Base-by-base conservation (phyloP, 1,140 invertebrate species). In the Spodoptera litura region DNA sequence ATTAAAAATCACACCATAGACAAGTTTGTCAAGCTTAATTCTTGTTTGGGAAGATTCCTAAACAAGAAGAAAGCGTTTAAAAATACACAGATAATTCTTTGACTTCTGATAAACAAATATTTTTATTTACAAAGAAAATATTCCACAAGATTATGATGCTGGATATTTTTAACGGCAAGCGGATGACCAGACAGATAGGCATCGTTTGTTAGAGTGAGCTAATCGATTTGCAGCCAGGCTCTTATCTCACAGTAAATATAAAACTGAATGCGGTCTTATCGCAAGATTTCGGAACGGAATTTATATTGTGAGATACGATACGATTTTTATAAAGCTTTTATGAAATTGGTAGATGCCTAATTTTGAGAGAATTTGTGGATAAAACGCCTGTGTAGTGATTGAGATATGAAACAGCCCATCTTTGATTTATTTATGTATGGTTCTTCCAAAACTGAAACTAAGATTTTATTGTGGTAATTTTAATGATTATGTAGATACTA, bases 251-350 rank as follows among this genome's bases (percentile, higher is more conserved):
- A 78, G 77, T 84, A 87, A 89, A 88, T 88, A 88, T 89, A 89
- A 89, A 89, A 89, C 84, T 87, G 86, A 88, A 88, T 84, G 85
- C 82, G 77, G 74, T 68, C 84, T 87, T 89, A 89, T 89, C 88
- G 56, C 31, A 44, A 82, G 81, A 82, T 83, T 85, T 85, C 80
- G 38, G 78, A 38, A 38, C 72, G 81, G 51, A 56, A 61, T 81
- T 78, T 56, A 20, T 83, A 75, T 81, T 84, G 83, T 78, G 9
- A 25, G 10, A 56, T 55, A 81, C 81, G 80, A 51, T 27, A 79
- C 78, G 79, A 20, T 35, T 55, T 77, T 58, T 44, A 20, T n/a
- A 8, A 59, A 62, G 55, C 58, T 75, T 64, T 64, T 52, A 64
- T 64, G 12, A 27, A 27, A 25, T n/a, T 76, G 8, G 53, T 76